Base-by-base conservation (phyloP, 2,888 invertebrate species). In the Temnothorax unifasciatus region DNA sequence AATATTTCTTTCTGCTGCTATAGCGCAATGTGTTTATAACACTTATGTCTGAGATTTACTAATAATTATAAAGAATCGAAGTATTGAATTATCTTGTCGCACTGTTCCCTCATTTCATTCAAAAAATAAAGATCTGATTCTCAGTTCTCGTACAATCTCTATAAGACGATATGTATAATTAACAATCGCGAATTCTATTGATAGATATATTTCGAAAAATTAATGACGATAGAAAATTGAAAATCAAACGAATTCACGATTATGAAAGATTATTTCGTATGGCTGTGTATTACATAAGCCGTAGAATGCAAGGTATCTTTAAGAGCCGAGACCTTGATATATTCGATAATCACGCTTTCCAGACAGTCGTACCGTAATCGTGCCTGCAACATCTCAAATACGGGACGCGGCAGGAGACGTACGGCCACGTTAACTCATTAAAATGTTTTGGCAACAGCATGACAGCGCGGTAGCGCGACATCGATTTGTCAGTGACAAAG, bases 401-500 rank as follows among this genome's bases (percentile, higher is more conserved):
- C 44, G 44, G n/a, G 47, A 41, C 71, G 63, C 38, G 76, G 66
- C 77, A 18, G 68, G 81, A 47, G 50, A 59, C 64, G 50, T 21
- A 69, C 66, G 44, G 73, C 59, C 34, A 13, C 38, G 85, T 81
- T 71, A 85, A 85, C 69, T 85, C 85, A 85, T 88, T 87, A 85
- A 87, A 91, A 87, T 91, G 87, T 92, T 92, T 93, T 93, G 92
- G 93, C 92, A 93, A 88, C 88, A 79, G 74, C 84, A 82, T 89
- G 92, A 91, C 90, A 89, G 86, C 88, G 69, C 86, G 84, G 85
- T 88, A 86, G 87, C 88, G 84, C 87, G 90, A 88, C 86, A 88
- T 89, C 89, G 92, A 93, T 92, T 93, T 92, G 92, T 93, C 93
- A 92, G 86, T 88, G 89, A 88, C 90, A 88, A 84, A 88, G 82